Evolutionary conservation across 2,888 invertebrate genomes (phyloP).

Genomic region (Nasonovia ribisnigri): DNA sequence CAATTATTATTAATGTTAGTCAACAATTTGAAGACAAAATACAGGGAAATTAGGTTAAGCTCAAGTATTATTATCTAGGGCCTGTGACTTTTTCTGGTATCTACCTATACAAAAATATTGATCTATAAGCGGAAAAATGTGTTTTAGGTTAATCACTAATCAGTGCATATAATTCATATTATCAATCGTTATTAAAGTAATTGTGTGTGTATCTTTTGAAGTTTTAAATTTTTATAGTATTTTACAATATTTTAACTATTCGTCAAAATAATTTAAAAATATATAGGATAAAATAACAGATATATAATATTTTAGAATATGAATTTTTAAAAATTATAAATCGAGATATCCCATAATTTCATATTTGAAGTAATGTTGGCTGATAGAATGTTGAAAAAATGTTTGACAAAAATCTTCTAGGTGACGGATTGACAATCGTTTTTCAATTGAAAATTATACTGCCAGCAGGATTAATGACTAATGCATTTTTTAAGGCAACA

Average conservation of each 20-base stretch:
- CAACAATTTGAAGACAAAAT: accelerated
- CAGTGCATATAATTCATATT: background rate
- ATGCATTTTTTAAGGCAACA: background rate
- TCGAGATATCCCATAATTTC: background rate
- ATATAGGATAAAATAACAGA: background rate
- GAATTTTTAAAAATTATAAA: background rate
- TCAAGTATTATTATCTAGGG: background rate
- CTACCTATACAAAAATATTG: background rate
- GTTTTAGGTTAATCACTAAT: background rate
- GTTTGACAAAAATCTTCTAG: background rate
- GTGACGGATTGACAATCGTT: background rate
- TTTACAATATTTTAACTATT: background rate
- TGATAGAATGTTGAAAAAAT: background rate
- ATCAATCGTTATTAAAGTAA: background rate
- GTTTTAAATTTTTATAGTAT: background rate
- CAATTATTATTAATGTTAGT: background rate
- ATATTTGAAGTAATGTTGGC: background rate
- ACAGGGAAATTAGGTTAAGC: background rate
- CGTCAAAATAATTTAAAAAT: background rate
- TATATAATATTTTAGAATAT: background rate
- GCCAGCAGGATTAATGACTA: background rate
- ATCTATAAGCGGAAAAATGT: background rate
- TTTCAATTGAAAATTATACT: background rate
- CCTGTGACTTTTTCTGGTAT: background rate
- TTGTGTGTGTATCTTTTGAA: background rate